Percentiles rank a stretch among this genome's conserved stretches.
phyloP scores from a whole-genome alignment of 2,797 vertebrate species.

The Chiroxiphia lanceolata region DNA sequence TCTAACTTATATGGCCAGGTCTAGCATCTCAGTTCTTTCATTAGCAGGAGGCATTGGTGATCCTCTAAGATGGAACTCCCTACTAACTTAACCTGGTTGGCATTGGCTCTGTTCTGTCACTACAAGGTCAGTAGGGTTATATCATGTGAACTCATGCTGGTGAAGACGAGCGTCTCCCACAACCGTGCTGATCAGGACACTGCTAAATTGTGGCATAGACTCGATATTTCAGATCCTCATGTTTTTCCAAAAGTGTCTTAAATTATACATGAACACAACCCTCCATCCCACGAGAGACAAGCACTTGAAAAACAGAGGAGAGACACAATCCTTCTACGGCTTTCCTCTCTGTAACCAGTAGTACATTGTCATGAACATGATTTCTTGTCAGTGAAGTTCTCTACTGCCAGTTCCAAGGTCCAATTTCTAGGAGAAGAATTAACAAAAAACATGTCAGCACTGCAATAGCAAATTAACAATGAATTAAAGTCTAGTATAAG shows the following conservation, averaged over 20 bases:
- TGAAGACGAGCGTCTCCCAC: not conserved
- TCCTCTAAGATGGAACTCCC: not conserved
- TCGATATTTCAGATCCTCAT: not conserved
- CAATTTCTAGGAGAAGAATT: not conserved
- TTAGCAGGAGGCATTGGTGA: not conserved
- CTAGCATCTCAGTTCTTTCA: not conserved
- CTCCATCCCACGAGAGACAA: not conserved
- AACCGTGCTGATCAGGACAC: not conserved
- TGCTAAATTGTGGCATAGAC: not conserved
- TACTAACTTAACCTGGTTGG: not conserved
- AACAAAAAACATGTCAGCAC: not conserved
- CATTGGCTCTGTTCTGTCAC: not conserved
- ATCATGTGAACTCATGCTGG: fast-evolving
- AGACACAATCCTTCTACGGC: not conserved
- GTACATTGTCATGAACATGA: not conserved
- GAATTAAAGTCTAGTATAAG: not conserved
- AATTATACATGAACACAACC: not conserved
- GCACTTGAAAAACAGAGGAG: not conserved
- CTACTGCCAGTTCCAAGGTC: not conserved
- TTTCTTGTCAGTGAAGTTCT: not conserved
- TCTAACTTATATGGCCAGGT: not conserved
- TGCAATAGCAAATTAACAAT: not conserved
- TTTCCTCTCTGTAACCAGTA: not conserved
- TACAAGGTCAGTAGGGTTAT: not conserved
- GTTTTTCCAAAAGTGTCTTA: not conserved